Evolutionary conservation across 2,888 invertebrate genomes (phyloP).

Genomic region (Leucophora obtusa): DNA sequence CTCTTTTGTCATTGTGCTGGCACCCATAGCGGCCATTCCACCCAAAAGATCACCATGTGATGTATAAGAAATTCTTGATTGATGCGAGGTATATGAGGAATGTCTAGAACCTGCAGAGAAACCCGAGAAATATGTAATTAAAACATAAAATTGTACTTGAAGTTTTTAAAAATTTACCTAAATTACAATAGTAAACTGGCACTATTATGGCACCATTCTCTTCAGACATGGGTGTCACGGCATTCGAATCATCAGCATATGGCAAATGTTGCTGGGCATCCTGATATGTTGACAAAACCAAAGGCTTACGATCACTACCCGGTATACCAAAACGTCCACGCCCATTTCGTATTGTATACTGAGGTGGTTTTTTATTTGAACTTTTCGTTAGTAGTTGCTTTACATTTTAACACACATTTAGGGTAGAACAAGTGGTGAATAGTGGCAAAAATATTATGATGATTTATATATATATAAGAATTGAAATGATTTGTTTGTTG

Average conservation of each 20-base stretch:
- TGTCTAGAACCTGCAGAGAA: conserved; percentile 86
- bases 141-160: background rate
- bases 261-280: conserved; percentile 97
- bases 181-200: conserved; percentile 92
- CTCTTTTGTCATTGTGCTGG: conserved; percentile 86
- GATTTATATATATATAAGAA: conserved; percentile 60
- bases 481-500: conserved; percentile 36
- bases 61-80: conserved; percentile 94
- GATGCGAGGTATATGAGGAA: conserved; percentile 97
- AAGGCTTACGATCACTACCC: conserved; percentile 93
- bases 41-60: conserved; percentile 94
- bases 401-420: conserved; percentile 66
- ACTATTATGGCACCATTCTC: conserved; percentile 97
- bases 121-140: background rate
- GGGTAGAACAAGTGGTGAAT: conserved; percentile 69
- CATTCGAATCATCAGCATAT: conserved; percentile 97
- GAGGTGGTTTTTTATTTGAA: conserved; percentile 68
- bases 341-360: conserved; percentile 92
- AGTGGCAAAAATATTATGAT: conserved; percentile 69
- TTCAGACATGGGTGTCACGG: conserved; percentile 98
- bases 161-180: conserved; percentile 80
- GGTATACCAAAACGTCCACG: conserved; percentile 87
- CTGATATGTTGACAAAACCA: conserved; percentile 95
- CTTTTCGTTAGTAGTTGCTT: conserved; percentile 71
- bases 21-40: conserved; percentile 81